These are phyloP conservation scores for Linurgus olivaceus DNA, from an alignment of 2,797 vertebrate species.

Conservation along the genomic window DNA sequence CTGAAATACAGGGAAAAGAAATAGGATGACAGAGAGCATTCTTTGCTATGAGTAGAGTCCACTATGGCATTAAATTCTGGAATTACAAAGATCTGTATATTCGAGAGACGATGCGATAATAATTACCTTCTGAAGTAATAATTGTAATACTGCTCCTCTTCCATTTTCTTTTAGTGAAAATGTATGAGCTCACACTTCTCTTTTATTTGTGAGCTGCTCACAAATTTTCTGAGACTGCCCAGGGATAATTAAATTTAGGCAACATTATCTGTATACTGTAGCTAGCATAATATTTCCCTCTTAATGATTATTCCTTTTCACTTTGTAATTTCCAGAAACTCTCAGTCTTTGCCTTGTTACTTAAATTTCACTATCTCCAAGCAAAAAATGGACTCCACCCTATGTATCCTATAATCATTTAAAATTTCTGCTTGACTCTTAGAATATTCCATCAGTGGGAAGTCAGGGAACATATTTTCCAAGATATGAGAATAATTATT, in stretches of 20 bases:
- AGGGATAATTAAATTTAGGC: not conserved
- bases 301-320: not conserved
- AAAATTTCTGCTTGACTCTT: not conserved
- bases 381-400: not conserved
- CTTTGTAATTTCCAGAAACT: not conserved
- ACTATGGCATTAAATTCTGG: not conserved
- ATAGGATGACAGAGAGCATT: constrained; percentile 13
- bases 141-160: not conserved
- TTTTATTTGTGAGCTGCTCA: not conserved
- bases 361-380: not conserved
- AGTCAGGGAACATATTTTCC: not conserved
- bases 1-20: constrained; percentile 52
- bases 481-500: not conserved
- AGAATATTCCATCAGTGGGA: not conserved
- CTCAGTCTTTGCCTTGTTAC: not conserved
- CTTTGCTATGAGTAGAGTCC: not conserved
- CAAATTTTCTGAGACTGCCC: not conserved
- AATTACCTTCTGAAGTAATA: not conserved
- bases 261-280: not conserved
- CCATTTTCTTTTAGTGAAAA: not conserved
- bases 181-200: not conserved
- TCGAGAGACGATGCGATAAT: not conserved
- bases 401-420: not conserved
- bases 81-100: not conserved
- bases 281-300: not conserved